These are phyloP conservation scores for Alauda arvensis DNA, from an alignment of 2,797 vertebrate species.

Conservation along the genomic window DNA sequence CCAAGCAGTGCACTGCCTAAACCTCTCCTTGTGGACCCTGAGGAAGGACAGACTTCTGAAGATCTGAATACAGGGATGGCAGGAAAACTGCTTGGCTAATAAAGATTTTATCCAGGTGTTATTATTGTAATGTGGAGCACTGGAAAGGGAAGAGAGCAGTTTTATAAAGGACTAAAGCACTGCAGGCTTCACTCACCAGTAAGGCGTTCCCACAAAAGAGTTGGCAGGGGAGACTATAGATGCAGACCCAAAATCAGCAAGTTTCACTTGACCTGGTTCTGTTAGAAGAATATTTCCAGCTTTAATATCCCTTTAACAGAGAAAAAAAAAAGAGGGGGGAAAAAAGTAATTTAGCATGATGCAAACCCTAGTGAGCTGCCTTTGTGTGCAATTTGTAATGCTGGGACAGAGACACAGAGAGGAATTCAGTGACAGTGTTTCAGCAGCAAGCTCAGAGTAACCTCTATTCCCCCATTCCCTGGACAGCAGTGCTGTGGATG, in stretches of 20 bases:
- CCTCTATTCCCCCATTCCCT: background rate
- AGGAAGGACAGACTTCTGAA: background rate
- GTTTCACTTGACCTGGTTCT: conserved; percentile 95
- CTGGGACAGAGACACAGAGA: background rate
- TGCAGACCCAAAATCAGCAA: conserved; percentile 97
- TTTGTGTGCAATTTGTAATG: background rate
- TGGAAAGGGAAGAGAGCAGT: background rate
- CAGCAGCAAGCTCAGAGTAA: background rate
- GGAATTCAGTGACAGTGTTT: background rate
- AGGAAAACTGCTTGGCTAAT: background rate
- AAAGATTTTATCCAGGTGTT: background rate
- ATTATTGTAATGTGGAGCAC: background rate
- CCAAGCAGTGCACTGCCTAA: background rate
- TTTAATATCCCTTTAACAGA: conserved; percentile 90
- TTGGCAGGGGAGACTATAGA: conserved; percentile 96
- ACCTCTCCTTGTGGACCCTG: background rate
- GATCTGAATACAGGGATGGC: background rate
- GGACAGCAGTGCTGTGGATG: background rate
- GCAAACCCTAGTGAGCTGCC: background rate
- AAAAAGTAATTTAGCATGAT: background rate
- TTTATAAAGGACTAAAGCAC: background rate
- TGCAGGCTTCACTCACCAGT: conserved; percentile 82
- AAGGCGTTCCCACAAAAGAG: conserved; percentile 97
- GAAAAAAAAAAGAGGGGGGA: background rate
- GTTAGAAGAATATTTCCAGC: conserved; percentile 98